Base-by-base conservation (phyloP, 2,888 invertebrate species). In the Schizaphis graminum region DNA sequence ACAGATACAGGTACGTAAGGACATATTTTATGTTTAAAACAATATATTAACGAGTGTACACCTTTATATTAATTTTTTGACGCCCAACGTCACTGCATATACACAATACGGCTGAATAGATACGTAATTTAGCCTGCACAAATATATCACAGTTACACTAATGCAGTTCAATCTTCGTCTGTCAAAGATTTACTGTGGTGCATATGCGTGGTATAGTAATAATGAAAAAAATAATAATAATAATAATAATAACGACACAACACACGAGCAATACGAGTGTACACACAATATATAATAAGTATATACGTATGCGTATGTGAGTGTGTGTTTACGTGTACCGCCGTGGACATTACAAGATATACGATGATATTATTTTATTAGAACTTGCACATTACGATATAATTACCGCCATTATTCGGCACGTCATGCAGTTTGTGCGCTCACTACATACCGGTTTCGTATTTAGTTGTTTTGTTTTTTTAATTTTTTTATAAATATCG, bases 401-500 rank as follows among this genome's bases (percentile, higher is more conserved):
- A 91, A 91, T 91, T 77, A 91, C 49, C 11, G n/a, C 49, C 49
- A 87, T 61, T 35, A 53, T 91, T 89, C 61, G 89, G 47, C 35
- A 89, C 35, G 28, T 41, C 44, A n/a, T 35, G n/a, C 24, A n/a
- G 8, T 26, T 44, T 16, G 86, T 86, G 86, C 86, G 47, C 86
- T 44, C 86, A 28, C 47, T 2, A 87, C 24, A 47, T 90, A 90
- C 89, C 84, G 91, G 84, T 91, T 91, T 91, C 21, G 53, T 67
- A 1, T 86, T 49, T 86, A n/a, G 26, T 87, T 49, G 41, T 88
- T 53, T 87, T 49, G 7, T 87, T 89, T 16, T 47, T 47, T 47
- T 2, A 3, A 1, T 53, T 87, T 49, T 57, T 28, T 41, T 47
- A 44, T 41, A 47, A 28, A 86, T 21, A 28, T 10, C 41, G 28